phyloP scores from a whole-genome alignment of 2,797 vertebrate species.

The Bucorvus abyssinicus region DNA sequence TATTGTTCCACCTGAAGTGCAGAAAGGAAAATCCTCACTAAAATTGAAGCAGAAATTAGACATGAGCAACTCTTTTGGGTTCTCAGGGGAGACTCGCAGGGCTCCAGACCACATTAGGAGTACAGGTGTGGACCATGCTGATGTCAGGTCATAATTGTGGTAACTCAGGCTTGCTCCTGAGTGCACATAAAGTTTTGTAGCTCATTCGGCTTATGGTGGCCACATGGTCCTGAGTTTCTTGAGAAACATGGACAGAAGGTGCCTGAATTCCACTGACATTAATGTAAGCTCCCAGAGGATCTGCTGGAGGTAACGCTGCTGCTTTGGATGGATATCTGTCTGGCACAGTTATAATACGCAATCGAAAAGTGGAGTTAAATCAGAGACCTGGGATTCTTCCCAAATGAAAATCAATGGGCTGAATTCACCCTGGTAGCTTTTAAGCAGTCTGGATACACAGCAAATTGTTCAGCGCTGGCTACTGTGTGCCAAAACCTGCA shows the following conservation, averaged over 20 bases:
- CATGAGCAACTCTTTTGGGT: background rate
- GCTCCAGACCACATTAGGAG: background rate
- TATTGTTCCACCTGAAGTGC: background rate
- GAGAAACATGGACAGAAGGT: background rate
- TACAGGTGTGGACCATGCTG: background rate
- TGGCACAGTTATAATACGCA: background rate
- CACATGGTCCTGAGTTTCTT: background rate
- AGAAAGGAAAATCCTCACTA: background rate
- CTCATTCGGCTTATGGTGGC: background rate
- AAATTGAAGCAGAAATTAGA: background rate
- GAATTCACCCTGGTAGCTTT: constrained; percentile 15
- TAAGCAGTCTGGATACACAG: background rate
- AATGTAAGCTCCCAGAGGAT: background rate
- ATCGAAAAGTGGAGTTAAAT: background rate
- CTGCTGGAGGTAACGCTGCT: background rate
- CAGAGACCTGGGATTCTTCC: background rate
- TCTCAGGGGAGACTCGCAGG: background rate
- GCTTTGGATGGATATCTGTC: background rate
- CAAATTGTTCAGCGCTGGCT: background rate
- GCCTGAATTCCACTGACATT: background rate
- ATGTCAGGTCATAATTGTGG: background rate
- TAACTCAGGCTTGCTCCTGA: background rate
- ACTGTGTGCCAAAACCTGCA: background rate
- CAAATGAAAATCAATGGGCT: background rate
- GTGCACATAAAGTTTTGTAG: background rate